Base-by-base conservation (phyloP, 2,888 invertebrate genomes). In the Eutolmus rufibarbis region DNA sequence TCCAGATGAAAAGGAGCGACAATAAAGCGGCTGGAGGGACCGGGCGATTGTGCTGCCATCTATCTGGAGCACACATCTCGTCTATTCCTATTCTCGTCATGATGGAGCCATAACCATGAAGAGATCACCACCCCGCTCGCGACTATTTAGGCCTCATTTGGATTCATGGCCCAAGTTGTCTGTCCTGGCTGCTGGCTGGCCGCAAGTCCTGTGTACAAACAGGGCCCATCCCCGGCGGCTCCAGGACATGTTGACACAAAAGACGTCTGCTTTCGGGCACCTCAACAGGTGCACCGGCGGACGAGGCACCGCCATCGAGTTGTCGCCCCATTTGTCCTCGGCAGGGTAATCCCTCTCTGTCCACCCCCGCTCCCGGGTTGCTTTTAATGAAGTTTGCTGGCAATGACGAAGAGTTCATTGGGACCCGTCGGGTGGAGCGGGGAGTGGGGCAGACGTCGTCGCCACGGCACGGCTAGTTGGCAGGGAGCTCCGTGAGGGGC, bases 91-190 rank as follows among this genome's bases (percentile, higher is more conserved):
- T 84, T 66, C 37, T 74, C 66, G 51, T 84, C 84, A 84, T 84
- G 84, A 84, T 84, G 74, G 66, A 84, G 74, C 19, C 84, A 74
- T 84, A 84, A 84, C 84, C 57, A 84, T 84, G 40, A 84, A 84
- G 40, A 31, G 51, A 14, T 84, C 37, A 57, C 66, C 56, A 40
- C 37, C 37, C 74, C 74, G 66, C 12, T 23, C 74, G 37, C 23
- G 37, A 40, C 2, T 37, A 16, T 74, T 84, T 40, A 84, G 84
- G 84, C 40, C 74, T 84, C 84, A 84, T 84, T 84, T 34, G 66
- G 66, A 84, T 84, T 74, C 74, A 84, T 57, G 57, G 31, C 84
- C 84, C 51, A 37, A 84, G 74, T 66, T 74, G 84, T 66, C 74
- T 74, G 74, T 66, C 34, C 19, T 40, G 74, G 74, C 31, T 84